Percentiles rank a stretch among this genome's conserved stretches.
These are phyloP conservation scores for Calypte anna DNA, from an alignment of 2,113 vertebrate genomes.

Conservation along the genomic window DNA sequence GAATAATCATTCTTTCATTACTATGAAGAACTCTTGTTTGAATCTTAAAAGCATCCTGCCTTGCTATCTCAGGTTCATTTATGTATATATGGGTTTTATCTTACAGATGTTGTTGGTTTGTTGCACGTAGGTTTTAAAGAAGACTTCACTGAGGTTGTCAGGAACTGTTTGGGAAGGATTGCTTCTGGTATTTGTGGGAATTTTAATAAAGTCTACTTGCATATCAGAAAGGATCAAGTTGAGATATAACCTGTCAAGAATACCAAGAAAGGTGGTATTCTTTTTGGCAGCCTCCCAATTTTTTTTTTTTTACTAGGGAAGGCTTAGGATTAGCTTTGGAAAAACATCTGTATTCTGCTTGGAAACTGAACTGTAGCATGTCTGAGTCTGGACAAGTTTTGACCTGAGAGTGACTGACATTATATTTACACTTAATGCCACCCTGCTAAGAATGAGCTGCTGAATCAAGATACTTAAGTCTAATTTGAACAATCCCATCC, in stretches of 20 bases:
- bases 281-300: neutral
- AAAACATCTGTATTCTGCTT: neutral
- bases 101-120: neutral
- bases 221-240: neutral
- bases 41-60: constrained; percentile 4
- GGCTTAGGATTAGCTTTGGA: neutral
- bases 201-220: neutral
- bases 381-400: neutral
- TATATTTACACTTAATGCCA: neutral
- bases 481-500: neutral
- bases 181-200: neutral
- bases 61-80: neutral
- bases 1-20: neutral
- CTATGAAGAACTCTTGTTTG: neutral
- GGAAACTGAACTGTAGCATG: neutral
- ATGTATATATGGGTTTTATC: neutral
- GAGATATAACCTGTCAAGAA: neutral
- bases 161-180: neutral
- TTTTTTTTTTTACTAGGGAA: neutral
- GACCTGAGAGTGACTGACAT: neutral
- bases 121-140: neutral
- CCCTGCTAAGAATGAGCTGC: neutral
- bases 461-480: neutral
- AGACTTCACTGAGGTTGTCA: neutral
- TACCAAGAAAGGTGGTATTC: neutral